A percentile compares a stretch with the other conserved stretches of the same genome.
phyloP scores from a whole-genome alignment of 2,888 invertebrate species.

The Erpobdella octoculata region DNA sequence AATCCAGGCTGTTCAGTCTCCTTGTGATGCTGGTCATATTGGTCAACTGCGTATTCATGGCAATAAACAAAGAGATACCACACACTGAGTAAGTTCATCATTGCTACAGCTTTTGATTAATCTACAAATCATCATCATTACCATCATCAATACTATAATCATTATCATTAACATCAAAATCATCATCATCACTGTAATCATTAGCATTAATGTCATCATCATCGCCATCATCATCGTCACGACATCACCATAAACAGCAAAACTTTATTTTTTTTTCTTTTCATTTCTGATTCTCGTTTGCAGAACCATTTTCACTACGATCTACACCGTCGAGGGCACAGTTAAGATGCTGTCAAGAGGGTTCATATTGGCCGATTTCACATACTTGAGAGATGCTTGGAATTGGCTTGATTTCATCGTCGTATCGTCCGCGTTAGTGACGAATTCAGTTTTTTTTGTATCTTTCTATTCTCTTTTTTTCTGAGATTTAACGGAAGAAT shows the following conservation, averaged over 20 bases:
- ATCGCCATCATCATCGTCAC: background rate
- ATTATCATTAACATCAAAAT: background rate
- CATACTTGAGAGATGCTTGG: slow-evolving; percentile 99
- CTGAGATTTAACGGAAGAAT: no score
- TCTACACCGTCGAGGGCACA: slow-evolving; percentile 98
- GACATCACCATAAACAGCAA: background rate
- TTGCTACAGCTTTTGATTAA: no score
- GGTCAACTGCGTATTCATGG: slow-evolving; percentile 98
- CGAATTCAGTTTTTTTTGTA: no score
- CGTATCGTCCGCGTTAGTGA: slow-evolving; percentile 98
- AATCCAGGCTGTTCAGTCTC: slow-evolving; percentile 71
- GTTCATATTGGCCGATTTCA: slow-evolving; percentile 97
- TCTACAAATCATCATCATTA: background rate
- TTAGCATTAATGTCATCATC: background rate
- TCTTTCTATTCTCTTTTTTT: no score
- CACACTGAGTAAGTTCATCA: slow-evolving; percentile 20
- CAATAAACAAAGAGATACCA: slow-evolving; percentile 49
- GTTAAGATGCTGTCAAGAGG: slow-evolving; percentile 99
- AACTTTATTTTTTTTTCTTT: no score
- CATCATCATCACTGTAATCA: background rate
- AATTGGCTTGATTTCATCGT: slow-evolving; percentile 99
- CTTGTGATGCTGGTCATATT: slow-evolving; percentile 97
- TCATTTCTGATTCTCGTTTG: no score
- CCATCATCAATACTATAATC: background rate
- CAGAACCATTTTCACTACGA: slow-evolving; percentile 99